These are phyloP conservation scores for Zosterops hypoxanthus DNA, from an alignment of 2,113 vertebrate species.

Conservation along the genomic window DNA sequence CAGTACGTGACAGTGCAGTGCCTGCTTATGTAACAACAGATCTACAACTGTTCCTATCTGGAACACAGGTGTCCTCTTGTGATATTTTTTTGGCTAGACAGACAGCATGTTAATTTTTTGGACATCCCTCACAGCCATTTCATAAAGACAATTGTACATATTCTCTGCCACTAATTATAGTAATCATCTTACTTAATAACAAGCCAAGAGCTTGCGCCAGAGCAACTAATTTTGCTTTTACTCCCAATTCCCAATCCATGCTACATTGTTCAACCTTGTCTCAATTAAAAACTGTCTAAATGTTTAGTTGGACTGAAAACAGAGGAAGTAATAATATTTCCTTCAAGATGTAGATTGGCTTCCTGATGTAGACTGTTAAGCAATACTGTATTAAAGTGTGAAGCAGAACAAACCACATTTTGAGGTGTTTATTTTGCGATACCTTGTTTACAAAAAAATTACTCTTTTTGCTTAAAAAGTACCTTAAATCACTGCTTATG, in stretches of 20 bases:
- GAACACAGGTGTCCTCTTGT: conserved; percentile 31
- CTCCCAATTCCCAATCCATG: background rate
- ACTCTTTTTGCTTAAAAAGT: background rate
- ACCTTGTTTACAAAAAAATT: background rate
- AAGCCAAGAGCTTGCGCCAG: background rate
- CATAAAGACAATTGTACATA: conserved; percentile 5
- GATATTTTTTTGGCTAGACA: conserved; percentile 11
- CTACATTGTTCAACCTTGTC: background rate
- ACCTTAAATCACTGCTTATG: background rate
- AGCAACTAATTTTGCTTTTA: conserved; percentile 22
- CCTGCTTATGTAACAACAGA: background rate
- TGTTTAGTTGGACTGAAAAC: background rate
- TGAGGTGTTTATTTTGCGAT: background rate
- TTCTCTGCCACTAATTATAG: conserved; percentile 30
- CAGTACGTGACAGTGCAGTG: background rate
- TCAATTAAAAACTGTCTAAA: background rate
- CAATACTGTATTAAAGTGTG: background rate
- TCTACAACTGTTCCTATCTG: background rate
- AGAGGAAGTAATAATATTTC: background rate
- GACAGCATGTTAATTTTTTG: background rate
- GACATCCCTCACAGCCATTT: conserved; percentile 11
- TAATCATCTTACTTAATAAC: conserved; percentile 25
- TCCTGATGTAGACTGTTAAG: background rate
- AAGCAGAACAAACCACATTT: background rate
- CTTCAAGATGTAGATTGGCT: background rate